Base-by-base conservation (phyloP, 2,888 invertebrate genomes). In the Tetrapedia diversipes region DNA sequence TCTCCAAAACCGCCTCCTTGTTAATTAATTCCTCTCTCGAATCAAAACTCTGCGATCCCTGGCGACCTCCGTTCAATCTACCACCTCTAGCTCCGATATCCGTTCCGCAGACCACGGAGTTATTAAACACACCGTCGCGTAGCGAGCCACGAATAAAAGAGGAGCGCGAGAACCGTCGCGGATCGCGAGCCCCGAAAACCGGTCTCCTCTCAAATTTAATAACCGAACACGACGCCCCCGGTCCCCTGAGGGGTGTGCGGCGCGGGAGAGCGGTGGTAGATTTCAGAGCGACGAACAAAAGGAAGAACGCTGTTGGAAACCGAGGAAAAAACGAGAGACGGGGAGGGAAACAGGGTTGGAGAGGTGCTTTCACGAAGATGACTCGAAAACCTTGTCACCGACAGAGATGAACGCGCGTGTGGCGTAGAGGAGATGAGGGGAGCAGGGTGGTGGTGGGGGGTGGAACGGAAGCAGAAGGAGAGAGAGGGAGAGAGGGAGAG, bases 121-220 rank as follows among this genome's bases (percentile, higher is more conserved):
- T 63, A 66, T 75, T 54, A 72, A n/a, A 65, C 72, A 11, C 45
- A 37, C 29, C 4, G 45, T 27, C 37, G 29, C 29, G 11, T 14
- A 11, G 4, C 22, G 37, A 11, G n/a, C 19, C 37, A 39, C 7
- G 22, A 24, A 32, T 14, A 16, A 53, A 59, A 71, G 54, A 66
- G 65, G 59, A 22, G 22, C 47, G 47, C 49, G n/a, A 53, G 56
- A 63, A 59, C 29, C 37, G 22, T n/a, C 14, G 11, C 39, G 67
- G 47, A 61, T 56, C 39, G 56, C 45, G 37, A 65, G 57, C n/a
- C 47, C 34, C 41, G 29, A 45, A n/a, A 69, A 69, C 64, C 69
- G 75, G 75, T 56, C 51, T 32, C 45, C 43, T 34, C 53, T 34
- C n/a, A 37, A 64, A 68, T 73, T 73, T 73, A 73, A 77, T 73